Evolutionary conservation across 1,140 invertebrate species (phyloP).

Genomic region (Dreissena polymorpha): DNA sequence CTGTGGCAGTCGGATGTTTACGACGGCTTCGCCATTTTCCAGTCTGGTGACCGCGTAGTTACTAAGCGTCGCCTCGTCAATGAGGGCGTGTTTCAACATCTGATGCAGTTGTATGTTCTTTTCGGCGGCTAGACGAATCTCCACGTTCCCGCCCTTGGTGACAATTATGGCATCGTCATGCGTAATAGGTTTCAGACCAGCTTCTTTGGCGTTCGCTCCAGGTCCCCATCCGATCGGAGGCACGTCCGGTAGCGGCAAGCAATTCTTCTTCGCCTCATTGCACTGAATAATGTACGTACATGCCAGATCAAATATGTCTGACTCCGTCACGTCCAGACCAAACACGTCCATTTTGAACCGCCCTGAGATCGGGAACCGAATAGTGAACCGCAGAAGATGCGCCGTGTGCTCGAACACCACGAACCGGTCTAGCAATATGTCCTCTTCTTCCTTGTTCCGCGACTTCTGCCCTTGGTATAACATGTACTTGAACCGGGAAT

Average conservation of each 20-base stretch:
- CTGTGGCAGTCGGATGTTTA: constrained; percentile 73
- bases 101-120: constrained; percentile 71
- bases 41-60: constrained; percentile 70
- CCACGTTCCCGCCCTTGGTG: constrained; percentile 71
- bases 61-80: constrained; percentile 75
- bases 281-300: constrained; percentile 76
- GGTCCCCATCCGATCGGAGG: constrained; percentile 76
- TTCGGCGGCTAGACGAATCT: constrained; percentile 70
- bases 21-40: constrained; percentile 70
- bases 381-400: constrained; percentile 66
- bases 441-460: constrained; percentile 45
- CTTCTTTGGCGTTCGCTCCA: constrained; percentile 65
- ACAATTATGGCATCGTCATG: constrained; percentile 73
- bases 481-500: constrained; percentile 74
- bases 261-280: constrained; percentile 64
- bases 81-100: constrained; percentile 68
- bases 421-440: constrained; percentile 71
- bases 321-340: constrained; percentile 70
- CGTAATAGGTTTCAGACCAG: constrained; percentile 71
- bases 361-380: constrained; percentile 72
- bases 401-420: constrained; percentile 73
- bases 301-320: constrained; percentile 73
- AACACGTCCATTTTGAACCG: constrained; percentile 77
- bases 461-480: constrained; percentile 62
- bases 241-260: constrained; percentile 73